Conservation (phyloP, 2,888 invertebrate genomes). For the Pomacea canaliculata region DNA sequence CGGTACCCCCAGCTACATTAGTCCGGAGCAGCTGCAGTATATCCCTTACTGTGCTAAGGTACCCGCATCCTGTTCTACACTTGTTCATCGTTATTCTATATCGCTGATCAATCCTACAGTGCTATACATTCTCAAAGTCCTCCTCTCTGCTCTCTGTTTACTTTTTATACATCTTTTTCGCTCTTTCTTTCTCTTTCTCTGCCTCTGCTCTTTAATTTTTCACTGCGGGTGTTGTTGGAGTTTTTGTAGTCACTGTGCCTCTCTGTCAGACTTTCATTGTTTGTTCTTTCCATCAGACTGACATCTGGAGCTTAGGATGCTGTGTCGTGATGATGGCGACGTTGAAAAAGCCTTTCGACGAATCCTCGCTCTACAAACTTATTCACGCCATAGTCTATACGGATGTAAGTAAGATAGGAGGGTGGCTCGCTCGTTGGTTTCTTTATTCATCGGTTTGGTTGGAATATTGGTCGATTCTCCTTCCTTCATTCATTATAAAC, state of each 20-base stretch:
- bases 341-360: neutral
- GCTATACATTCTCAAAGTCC: too few relatives aligned
- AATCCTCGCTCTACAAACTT: constrained; percentile 1
- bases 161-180: neutral
- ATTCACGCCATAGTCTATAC: neutral
- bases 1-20: constrained; percentile 19
- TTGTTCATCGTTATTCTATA: neutral
- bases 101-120: too few relatives aligned
- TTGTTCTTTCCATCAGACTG: neutral
- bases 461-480: too few relatives aligned
- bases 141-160: neutral
- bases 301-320: constrained; percentile 22
- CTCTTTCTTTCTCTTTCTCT: neutral
- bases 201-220: neutral
- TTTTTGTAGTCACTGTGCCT: too few relatives aligned
- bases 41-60: constrained; percentile 14
- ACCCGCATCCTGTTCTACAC: neutral
- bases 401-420: too few relatives aligned
- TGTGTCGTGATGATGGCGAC: constrained; percentile 23
- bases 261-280: too few relatives aligned
- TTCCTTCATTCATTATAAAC: too few relatives aligned
- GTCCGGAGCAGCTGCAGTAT: constrained; percentile 14
- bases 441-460: too few relatives aligned
- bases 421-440: too few relatives aligned
- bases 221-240: too few relatives aligned